Evolutionary conservation across 2,113 vertebrate species (phyloP).

Genomic region (Epinephelus moara): DNA sequence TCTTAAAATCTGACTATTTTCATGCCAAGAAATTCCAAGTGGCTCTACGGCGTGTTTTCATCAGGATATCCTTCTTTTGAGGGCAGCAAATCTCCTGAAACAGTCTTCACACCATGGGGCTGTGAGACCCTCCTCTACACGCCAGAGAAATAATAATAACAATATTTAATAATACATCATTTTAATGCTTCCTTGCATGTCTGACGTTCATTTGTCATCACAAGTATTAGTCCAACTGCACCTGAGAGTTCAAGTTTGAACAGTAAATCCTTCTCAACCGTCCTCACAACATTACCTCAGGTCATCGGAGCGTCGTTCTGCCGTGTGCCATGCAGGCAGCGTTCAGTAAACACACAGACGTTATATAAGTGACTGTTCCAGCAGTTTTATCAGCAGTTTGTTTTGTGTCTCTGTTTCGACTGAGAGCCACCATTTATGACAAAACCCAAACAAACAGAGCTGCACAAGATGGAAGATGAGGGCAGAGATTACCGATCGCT

Average conservation of each 20-base stretch:
- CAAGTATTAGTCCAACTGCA: constrained; percentile 20
- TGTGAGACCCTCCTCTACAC: constrained; percentile 30
- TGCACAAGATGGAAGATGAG: constrained; percentile 69
- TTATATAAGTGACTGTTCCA: constrained; percentile 69
- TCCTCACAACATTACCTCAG: constrained; percentile 50
- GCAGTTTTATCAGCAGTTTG: constrained; percentile 62
- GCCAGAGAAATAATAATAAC: constrained; percentile 3
- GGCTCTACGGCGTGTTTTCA: constrained; percentile 51
- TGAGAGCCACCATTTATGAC: constrained; percentile 54
- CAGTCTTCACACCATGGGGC: constrained; percentile 12
- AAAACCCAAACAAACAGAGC: constrained; percentile 78
- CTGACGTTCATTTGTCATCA: not conserved
- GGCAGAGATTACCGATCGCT: constrained; percentile 64
- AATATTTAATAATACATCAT: constrained; percentile 5
- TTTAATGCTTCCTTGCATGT: not conserved
- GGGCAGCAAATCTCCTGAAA: constrained; percentile 53
- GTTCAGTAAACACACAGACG: constrained; percentile 52
- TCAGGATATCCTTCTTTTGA: constrained; percentile 66
- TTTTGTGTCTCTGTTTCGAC: constrained; percentile 70
- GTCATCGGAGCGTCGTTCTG: constrained; percentile 16
- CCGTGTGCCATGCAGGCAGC: constrained; percentile 37
- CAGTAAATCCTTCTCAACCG: constrained; percentile 42
- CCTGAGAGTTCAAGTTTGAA: not conserved
- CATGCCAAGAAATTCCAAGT: constrained; percentile 66
- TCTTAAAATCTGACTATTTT: constrained; percentile 54